Base-by-base conservation (phyloP, 1,140 invertebrate genomes). In the Venturia canescens region DNA sequence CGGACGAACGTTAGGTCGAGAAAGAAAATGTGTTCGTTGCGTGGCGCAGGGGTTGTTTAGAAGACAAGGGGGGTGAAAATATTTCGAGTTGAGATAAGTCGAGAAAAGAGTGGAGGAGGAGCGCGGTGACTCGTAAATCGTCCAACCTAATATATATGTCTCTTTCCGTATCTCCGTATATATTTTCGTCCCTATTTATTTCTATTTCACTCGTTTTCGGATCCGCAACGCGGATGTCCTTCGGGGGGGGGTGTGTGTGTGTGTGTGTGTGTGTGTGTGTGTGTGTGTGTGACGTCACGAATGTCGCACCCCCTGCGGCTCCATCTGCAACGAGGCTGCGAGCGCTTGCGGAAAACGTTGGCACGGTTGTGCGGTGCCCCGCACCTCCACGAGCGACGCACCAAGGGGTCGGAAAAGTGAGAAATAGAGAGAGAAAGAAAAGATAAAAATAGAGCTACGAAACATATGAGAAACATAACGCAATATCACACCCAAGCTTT, bases 401-500 rank as follows among this genome's bases (percentile, higher is more conserved):
- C 48, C 38, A 60, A 72, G 67, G 27, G 74, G 23, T 71, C 27
- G 69, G 34, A 74, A 29, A 53, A 63, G 44, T 57, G 76, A 57
- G 70, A 66, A 80, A 44, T 60, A 79, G 70, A 76, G 57, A 57
- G 72, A 78, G 57, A 23, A n/a, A 53, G 66, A 75, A 67, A 66
- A 75, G 80, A 78, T n/a, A 84, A n/a, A 21, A 53, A 53, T 53
- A 27, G n/a, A 60, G 57, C 57, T 31, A 69, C n/a, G 16, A 4
- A 29, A 81, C 80, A 81, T 83, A 87, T 82, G 83, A 85, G 79
- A 77, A 88, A 82, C 84, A 87, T 86, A 88, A 87, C 83, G 83
- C 83, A 87, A 86, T 87, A 86, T 89, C 85, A 83, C 83, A 83
- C 83, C 84, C 85, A 71, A 60, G 67, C 76, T 80, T 76, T 66